Conservation (phyloP, 2,113 vertebrate species). For the Silurus glanis region DNA sequence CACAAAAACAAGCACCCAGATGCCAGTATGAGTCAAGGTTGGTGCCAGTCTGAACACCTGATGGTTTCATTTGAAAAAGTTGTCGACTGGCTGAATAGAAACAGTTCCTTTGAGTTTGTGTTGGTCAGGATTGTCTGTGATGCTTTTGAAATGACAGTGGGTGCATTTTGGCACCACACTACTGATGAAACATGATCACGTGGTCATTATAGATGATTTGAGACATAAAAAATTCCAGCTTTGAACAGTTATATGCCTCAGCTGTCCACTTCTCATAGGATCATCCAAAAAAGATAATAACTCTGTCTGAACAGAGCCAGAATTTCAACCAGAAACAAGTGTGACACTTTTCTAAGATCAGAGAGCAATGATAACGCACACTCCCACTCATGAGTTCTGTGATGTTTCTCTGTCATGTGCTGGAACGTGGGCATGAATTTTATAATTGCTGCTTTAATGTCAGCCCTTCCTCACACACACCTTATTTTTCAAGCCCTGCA, state of each 20-base stretch:
- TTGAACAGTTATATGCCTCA: not conserved
- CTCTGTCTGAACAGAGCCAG: not conserved
- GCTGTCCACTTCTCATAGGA: not conserved
- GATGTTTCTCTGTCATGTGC: not conserved
- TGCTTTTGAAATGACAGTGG: not conserved
- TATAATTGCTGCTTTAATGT: not conserved
- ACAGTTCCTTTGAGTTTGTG: not conserved
- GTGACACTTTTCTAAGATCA: not conserved
- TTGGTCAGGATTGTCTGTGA: not conserved
- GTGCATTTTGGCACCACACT: not conserved
- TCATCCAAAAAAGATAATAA: not conserved
- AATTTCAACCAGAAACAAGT: not conserved
- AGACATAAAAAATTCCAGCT: not conserved
- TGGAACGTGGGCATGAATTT: not conserved
- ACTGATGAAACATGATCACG: not conserved
- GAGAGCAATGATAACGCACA: not conserved
- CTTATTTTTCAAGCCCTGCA: not conserved
- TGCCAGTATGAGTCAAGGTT: not conserved
- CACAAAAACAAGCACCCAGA: not conserved
- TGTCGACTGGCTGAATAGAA: not conserved
- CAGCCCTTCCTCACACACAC: not conserved
- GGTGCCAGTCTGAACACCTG: not conserved
- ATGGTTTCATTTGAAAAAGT: not conserved
- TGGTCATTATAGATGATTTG: not conserved
- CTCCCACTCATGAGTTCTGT: not conserved